Conservation (phyloP, 2,113 vertebrate genomes). For the Ctenomys sociabilis region DNA sequence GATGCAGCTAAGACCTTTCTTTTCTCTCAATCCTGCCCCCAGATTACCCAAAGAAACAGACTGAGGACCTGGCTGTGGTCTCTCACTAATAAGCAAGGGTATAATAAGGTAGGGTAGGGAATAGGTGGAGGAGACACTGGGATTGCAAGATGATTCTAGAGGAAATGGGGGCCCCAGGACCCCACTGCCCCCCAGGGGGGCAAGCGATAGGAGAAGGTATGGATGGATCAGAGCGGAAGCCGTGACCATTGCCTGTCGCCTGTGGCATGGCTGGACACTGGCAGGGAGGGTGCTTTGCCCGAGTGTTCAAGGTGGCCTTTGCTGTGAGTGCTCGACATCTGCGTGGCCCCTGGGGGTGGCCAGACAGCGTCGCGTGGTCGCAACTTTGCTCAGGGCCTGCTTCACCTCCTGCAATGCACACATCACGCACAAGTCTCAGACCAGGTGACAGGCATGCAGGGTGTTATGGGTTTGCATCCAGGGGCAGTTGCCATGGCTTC, state of each 20-base stretch:
- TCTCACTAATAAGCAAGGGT: too few relatives aligned
- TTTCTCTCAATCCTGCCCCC: background rate
- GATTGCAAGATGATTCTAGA: fast-evolving
- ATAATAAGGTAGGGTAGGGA: fast-evolving
- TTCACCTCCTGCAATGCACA: background rate
- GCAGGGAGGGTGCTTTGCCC: background rate
- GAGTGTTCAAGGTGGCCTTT: background rate
- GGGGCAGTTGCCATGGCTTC: background rate
- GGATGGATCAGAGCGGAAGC: background rate
- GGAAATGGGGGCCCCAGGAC: fast-evolving
- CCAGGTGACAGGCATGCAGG: background rate
- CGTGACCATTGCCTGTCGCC: fast-evolving
- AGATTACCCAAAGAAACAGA: background rate
- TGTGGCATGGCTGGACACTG: fast-evolving
- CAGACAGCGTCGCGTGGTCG: fast-evolving
- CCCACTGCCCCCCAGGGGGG: fast-evolving
- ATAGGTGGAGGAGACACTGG: fast-evolving
- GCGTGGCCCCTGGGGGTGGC: background rate
- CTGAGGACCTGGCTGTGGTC: background rate
- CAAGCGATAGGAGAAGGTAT: background rate
- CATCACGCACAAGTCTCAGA: fast-evolving
- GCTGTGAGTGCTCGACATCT: fast-evolving
- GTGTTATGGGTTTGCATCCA: fast-evolving
- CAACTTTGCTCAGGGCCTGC: background rate
- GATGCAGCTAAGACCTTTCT: background rate